These are phyloP conservation scores for Ichneumoninae sp. DNA, from an alignment of 2,888 invertebrate genomes.

Conservation along the genomic window DNA sequence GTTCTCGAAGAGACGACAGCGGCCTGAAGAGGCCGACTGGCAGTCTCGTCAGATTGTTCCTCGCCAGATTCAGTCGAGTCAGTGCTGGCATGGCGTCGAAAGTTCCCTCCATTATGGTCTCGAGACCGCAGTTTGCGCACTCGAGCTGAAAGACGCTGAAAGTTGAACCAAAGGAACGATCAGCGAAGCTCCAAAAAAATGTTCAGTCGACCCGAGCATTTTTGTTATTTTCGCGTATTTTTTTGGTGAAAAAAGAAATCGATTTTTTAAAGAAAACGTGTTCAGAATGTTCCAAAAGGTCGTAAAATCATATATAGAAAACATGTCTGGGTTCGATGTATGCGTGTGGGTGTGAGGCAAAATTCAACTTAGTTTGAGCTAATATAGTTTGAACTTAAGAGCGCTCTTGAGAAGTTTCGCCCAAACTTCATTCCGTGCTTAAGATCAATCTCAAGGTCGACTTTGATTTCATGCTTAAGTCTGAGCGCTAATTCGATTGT, in stretches of 20 bases:
- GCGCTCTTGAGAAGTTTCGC: not conserved
- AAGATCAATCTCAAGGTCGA: too few species aligned
- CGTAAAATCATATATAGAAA: too few species aligned
- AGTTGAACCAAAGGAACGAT: slow-evolving; percentile 72
- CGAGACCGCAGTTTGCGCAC: slow-evolving; percentile 90
- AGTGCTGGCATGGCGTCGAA: slow-evolving; percentile 90
- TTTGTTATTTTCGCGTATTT: too few species aligned
- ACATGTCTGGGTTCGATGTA: too few species aligned
- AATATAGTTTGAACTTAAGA: not conserved
- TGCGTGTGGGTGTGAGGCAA: too few species aligned
- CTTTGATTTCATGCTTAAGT: too few species aligned
- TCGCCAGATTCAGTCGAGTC: slow-evolving; percentile 88
- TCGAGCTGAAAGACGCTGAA: slow-evolving; percentile 90
- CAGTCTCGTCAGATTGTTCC: slow-evolving; percentile 84
- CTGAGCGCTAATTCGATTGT: too few species aligned
- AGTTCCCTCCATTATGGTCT: slow-evolving; percentile 87
- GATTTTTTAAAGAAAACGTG: too few species aligned
- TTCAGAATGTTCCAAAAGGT: not conserved
- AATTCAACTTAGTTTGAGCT: too few species aligned
- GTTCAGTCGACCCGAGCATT: not conserved
- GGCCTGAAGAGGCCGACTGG: slow-evolving; percentile 80
- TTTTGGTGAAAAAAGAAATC: too few species aligned
- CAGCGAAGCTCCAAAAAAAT: not conserved
- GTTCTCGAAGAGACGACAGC: slow-evolving; percentile 87
- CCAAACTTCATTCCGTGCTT: not conserved